Conservation (phyloP, 1,140 invertebrate species). For the Cyclina sinensis region DNA sequence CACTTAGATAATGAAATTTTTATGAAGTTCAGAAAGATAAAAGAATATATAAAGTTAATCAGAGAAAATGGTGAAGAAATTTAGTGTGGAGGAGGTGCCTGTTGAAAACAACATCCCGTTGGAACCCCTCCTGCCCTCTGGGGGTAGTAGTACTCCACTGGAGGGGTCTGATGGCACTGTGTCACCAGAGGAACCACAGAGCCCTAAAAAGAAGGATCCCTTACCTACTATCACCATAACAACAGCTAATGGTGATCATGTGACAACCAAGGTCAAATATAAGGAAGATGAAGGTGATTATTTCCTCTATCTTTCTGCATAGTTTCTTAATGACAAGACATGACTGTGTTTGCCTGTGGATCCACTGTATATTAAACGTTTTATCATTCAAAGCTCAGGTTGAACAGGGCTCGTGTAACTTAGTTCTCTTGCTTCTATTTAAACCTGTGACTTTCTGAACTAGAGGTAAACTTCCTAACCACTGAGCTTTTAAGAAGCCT, state of each 20-base stretch:
- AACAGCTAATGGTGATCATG: conserved; percentile 42
- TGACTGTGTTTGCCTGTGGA: no score
- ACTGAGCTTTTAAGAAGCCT: no score
- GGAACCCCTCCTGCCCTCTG: conserved; percentile 26
- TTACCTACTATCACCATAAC: conserved; percentile 29
- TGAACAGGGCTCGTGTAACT: no score
- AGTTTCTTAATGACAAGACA: no score
- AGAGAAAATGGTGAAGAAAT: conserved; percentile 42
- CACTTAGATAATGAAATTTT: no score
- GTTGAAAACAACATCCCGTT: conserved; percentile 52
- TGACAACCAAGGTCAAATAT: conserved; percentile 44
- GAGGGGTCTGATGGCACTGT: neutral
- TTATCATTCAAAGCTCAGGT: no score
- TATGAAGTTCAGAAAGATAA: no score
- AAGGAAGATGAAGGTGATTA: conserved; percentile 25
- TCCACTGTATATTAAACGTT: no score
- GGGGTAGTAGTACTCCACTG: neutral
- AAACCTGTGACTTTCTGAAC: no score
- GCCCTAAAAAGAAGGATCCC: conserved; percentile 10
- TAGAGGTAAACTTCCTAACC: no score
- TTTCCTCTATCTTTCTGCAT: neutral
- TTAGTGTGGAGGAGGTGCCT: conserved; percentile 57
- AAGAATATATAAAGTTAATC: no score
- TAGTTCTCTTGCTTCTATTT: no score
- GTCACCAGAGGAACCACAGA: neutral